Evolutionary conservation across 1,140 invertebrate genomes (phyloP), one percentile per base, ranked within the genome.

Genomic region (Drosophila nikananu): DNA sequence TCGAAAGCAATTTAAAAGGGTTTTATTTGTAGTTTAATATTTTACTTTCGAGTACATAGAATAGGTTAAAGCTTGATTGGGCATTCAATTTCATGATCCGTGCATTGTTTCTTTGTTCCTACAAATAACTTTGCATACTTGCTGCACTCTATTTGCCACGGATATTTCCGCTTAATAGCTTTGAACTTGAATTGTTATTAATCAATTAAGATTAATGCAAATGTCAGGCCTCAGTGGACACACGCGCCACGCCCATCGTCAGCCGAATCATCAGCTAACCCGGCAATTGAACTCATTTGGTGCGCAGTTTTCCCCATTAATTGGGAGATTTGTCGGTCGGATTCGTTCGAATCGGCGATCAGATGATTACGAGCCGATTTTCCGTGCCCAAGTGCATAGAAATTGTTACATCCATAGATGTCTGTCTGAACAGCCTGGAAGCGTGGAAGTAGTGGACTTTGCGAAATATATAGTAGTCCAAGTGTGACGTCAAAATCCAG

Each of bases 111-210:
- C 10, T 15, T 21, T 55, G 15, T 37, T 46, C 2, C 30, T 19
- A 21, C 17, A 25, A 13, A 37, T 10, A 21, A 54, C 37, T 46
- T 65, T 48, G 30, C 25, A n/a, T 6, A 46, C 30, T 48, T 32
- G 35, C 2, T 73, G 52, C 35, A 72, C 35, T 73, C 54, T 41
- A 49, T 12, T 42, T 60, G 44, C 12, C 49, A 51, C 37, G 67
- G 54, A 75, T 63, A 41, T 55, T 30, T 72, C 46, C 27, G 10
- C 49, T 71, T 78, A 86, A 90, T 71, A 41, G 59, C 72, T 90
- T 80, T 90, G 86, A 81, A 80, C 86, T 90, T 82, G 86, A 90
- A 80, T 86, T 72, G 68, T 80, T 80, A 58, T 90, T 90, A 86
- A 86, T 77, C 72, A 90, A 89, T 89, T 87, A 65, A 78, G 76